Percentiles rank a stretch among this genome's conserved stretches.
Conservation (phyloP, 2,797 vertebrate species). For the Delichon dasypus region DNA sequence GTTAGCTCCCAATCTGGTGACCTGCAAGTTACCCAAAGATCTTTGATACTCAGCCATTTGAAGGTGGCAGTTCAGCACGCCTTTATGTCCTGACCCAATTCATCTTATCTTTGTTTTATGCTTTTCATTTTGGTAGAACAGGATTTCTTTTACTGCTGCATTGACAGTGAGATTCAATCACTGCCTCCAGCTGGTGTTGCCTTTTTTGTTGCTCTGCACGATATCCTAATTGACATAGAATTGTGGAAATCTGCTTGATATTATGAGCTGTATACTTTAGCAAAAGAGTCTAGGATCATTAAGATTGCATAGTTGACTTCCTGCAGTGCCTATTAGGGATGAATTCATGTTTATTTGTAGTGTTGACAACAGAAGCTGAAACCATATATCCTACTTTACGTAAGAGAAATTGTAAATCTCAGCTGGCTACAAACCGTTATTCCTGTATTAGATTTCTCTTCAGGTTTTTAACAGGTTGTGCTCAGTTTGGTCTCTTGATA, state of each 20-base stretch:
- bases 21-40: background rate
- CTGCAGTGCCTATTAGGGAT: background rate
- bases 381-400: rapidly evolving
- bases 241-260: conserved; percentile 32
- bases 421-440: background rate
- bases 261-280: conserved; percentile 15
- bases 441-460: background rate
- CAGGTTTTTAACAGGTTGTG: background rate
- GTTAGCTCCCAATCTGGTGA: background rate
- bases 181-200: conserved; percentile 19
- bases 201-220: conserved; percentile 15
- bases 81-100: background rate
- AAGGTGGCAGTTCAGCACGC: background rate
- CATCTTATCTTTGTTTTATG: background rate
- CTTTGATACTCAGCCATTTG: background rate
- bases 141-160: conserved; percentile 8
- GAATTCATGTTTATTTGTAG: conserved; percentile 37
- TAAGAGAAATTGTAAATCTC: background rate
- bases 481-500: background rate
- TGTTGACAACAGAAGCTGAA: background rate
- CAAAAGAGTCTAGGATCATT: conserved; percentile 5
- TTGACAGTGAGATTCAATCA: background rate
- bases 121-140: conserved; percentile 20
- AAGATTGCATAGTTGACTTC: conserved; percentile 5
- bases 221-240: conserved; percentile 9